phyloP scores from a whole-genome alignment of 37 sponge, comb jelly and placozoan species.

The Oscarella lobularis region DNA sequence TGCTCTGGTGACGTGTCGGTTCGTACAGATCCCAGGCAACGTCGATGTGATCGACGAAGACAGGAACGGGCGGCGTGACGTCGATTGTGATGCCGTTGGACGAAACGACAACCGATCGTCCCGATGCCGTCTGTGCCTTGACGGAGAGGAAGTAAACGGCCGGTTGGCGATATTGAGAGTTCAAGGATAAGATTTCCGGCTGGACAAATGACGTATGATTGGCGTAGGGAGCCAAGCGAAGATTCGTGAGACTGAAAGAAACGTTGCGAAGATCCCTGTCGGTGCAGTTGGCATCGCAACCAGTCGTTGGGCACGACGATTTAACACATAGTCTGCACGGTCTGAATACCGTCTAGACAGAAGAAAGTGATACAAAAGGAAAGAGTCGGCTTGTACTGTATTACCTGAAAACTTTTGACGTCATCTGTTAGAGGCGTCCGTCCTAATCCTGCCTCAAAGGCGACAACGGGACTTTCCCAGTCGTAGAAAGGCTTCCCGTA shows the following conservation, averaged over 20 bases:
- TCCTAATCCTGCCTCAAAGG: slow-evolving; percentile 63
- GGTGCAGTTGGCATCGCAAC: slow-evolving; percentile 36
- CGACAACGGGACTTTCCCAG: slow-evolving; percentile 46
- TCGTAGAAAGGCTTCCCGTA: slow-evolving; percentile 60
- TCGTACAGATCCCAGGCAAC: slow-evolving; percentile 14
- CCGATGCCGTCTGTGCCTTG: slow-evolving; percentile 56
- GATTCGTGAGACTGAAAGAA: slow-evolving; percentile 31
- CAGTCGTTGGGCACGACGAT: slow-evolving; percentile 32
- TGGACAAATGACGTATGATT: neutral
- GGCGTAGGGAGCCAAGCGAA: slow-evolving; percentile 18
- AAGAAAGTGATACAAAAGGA: neutral
- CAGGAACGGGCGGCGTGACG: slow-evolving; percentile 15
- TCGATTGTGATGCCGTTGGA: neutral
- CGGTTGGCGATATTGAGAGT: slow-evolving; percentile 28
- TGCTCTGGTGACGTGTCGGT: slow-evolving; percentile 41
- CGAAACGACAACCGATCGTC: slow-evolving; percentile 4
- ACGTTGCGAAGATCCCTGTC: slow-evolving; percentile 27
- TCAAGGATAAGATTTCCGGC: neutral
- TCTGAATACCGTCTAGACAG: slow-evolving; percentile 21
- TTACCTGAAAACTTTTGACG: slow-evolving; percentile 36
- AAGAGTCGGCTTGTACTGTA: neutral
- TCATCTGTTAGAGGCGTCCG: slow-evolving; percentile 27
- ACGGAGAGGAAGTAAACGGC: slow-evolving; percentile 51
- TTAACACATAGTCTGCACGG: slow-evolving; percentile 45
- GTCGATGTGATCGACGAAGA: slow-evolving; percentile 11